Percentiles rank a stretch among this genome's conserved stretches.
These are phyloP conservation scores for Oeneis ivallda DNA, from an alignment of 2,888 invertebrate species.

Conservation along the genomic window DNA sequence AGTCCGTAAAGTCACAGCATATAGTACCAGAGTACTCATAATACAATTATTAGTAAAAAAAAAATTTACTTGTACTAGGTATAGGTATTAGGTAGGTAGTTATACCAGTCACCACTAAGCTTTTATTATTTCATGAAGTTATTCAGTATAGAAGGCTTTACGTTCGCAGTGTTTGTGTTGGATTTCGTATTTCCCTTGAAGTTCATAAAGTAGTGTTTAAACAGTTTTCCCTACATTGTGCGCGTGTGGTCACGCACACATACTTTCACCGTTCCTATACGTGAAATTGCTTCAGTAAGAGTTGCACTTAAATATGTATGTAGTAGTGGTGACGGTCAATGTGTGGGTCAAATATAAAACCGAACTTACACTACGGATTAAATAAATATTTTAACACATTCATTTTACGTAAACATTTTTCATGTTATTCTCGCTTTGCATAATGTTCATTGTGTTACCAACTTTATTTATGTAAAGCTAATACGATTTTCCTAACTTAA, in stretches of 20 bases:
- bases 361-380: neutral
- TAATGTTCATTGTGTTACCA: no score
- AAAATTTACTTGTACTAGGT: no score
- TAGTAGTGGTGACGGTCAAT: constrained; percentile 36
- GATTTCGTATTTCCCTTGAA: constrained; percentile 30
- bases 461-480: neutral
- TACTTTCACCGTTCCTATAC: neutral
- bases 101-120: no score
- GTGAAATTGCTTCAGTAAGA: constrained; percentile 1
- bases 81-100: no score
- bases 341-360: constrained; percentile 44
- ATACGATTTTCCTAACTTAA: neutral
- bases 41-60: no score
- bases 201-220: constrained; percentile 23
- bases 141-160: constrained; percentile 1
- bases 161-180: constrained; percentile 5
- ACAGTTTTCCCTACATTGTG: constrained; percentile 29
- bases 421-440: neutral
- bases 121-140: no score
- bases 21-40: no score
- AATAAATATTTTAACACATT: neutral
- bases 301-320: neutral
- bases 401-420: neutral
- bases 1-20: no score
- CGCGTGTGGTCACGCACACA: constrained; percentile 15